These are phyloP conservation scores for Macrostomum lignano DNA, from an alignment of 1,140 invertebrate genomes.

Conservation along the genomic window DNA sequence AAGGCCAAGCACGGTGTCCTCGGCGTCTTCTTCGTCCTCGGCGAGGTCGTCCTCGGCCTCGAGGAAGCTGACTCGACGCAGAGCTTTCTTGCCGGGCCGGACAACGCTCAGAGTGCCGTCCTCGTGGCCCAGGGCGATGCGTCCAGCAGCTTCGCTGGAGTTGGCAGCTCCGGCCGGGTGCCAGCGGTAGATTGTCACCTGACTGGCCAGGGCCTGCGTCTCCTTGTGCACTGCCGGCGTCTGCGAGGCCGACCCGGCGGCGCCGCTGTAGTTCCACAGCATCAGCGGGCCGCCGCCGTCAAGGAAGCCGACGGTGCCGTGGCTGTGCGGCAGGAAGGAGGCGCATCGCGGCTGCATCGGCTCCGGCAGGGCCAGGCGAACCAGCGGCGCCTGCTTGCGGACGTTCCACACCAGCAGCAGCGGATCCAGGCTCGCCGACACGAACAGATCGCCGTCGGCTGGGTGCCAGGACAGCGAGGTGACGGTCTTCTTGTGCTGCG, in stretches of 20 bases:
- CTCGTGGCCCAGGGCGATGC: constrained; percentile 23
- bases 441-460: constrained; percentile 17
- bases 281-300: constrained; percentile 16
- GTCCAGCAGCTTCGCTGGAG: no score
- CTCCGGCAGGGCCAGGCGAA: constrained; percentile 12
- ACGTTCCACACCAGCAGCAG: constrained; percentile 24
- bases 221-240: no score
- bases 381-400: constrained; percentile 13
- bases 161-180: no score
- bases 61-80: constrained; percentile 8
- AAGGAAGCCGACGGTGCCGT: constrained; percentile 15
- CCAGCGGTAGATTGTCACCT: no score
- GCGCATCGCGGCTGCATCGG: constrained; percentile 12
- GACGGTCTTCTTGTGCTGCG: constrained; percentile 30
- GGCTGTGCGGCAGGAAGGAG: constrained; percentile 10
- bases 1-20: constrained; percentile 16
- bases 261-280: constrained; percentile 14
- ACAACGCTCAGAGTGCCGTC: constrained; percentile 27
- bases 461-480: constrained; percentile 25
- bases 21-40: constrained; percentile 9
- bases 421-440: constrained; percentile 18
- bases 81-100: constrained; percentile 13
- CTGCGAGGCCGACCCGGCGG: constrained; percentile 1
- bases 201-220: no score
- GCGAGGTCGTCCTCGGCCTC: constrained; percentile 3